phyloP scores from a whole-genome alignment of 2,113 vertebrate species.

The Gymnogyps californianus region DNA sequence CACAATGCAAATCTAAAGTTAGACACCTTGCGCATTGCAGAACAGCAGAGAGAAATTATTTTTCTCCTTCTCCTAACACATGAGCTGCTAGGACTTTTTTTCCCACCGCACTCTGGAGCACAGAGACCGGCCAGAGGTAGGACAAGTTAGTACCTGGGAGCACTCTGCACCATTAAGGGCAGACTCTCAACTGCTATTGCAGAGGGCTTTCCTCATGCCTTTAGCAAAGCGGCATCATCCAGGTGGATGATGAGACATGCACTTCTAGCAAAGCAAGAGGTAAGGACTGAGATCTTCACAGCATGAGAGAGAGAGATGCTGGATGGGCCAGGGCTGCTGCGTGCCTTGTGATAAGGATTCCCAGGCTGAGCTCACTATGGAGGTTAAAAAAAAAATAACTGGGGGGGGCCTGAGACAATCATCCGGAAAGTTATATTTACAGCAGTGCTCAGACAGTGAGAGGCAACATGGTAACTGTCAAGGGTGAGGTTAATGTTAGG shows the following conservation, averaged over 20 bases:
- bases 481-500: not conserved
- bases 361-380: not conserved
- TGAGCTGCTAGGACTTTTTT: not conserved
- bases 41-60: rapidly evolving
- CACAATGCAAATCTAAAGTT: rapidly evolving
- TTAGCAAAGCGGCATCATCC: not conserved
- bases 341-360: not conserved
- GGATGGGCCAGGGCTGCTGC: not conserved
- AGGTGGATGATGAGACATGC: not conserved
- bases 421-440: not conserved
- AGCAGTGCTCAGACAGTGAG: not conserved
- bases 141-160: not conserved
- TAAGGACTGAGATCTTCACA: not conserved
- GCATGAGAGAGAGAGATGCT: not conserved
- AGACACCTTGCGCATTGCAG: not conserved
- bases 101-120: not conserved
- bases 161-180: not conserved
- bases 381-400: not conserved
- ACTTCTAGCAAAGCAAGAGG: not conserved
- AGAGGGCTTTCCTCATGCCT: not conserved
- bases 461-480: not conserved
- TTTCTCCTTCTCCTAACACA: not conserved
- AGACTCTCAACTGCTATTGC: not conserved
- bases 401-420: not conserved
- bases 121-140: not conserved